These are phyloP conservation scores for Diorhabda sublineata DNA, from an alignment of 1,140 invertebrate genomes.

Conservation along the genomic window DNA sequence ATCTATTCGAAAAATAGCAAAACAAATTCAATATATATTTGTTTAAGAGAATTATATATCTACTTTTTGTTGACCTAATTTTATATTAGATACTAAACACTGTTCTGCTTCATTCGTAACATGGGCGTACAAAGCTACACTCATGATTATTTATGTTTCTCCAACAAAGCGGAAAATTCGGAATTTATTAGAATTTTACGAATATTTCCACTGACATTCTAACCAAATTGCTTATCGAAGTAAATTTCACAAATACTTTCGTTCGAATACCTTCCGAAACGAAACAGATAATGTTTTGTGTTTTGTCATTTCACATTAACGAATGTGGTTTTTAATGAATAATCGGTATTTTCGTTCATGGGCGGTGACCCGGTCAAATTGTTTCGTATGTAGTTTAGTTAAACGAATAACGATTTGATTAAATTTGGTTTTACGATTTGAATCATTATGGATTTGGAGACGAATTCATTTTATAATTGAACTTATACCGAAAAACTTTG, in stretches of 20 bases:
- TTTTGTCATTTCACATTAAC: background rate
- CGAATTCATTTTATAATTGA: no score
- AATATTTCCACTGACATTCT: constrained; percentile 14
- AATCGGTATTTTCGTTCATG: background rate
- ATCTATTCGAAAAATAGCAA: no score
- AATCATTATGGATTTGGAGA: background rate
- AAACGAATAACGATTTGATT: background rate
- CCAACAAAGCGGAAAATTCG: constrained; percentile 14
- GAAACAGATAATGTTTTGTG: background rate
- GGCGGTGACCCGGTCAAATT: background rate
- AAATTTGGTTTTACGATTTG: background rate
- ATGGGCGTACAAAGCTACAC: background rate
- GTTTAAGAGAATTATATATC: no score
- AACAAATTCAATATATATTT: no score
- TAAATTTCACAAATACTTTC: constrained; percentile 8
- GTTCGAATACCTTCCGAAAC: background rate
- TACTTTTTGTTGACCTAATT: no score
- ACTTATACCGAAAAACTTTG: no score
- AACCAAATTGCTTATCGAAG: constrained; percentile 17
- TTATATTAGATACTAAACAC: no score
- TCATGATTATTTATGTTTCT: constrained; percentile 14
- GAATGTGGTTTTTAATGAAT: background rate
- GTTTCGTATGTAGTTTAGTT: background rate
- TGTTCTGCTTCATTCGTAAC: no score
- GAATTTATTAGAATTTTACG: constrained; percentile 17